These are phyloP conservation scores for Corythornis vintsioides DNA, from an alignment of 2,113 vertebrate genomes.

Conservation along the genomic window DNA sequence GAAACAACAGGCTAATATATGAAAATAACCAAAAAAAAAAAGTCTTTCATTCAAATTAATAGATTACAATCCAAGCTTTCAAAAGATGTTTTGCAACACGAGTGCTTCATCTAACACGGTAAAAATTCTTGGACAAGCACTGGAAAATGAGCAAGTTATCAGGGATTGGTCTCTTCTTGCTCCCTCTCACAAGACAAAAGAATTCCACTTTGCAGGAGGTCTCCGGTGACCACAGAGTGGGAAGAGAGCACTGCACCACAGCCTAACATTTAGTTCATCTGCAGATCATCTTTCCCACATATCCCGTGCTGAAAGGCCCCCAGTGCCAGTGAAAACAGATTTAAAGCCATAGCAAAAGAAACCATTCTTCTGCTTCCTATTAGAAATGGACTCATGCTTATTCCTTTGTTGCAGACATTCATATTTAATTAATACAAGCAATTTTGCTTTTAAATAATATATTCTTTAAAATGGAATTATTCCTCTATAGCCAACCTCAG, in stretches of 20 bases:
- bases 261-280: not conserved
- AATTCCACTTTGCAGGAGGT: not conserved
- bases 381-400: not conserved
- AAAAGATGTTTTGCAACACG: not conserved
- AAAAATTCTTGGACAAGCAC: not conserved
- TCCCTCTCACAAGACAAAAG: not conserved
- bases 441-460: constrained; percentile 46
- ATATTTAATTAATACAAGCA: constrained; percentile 51
- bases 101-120: accelerated
- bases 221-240: not conserved
- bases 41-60: not conserved
- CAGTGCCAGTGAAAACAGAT: not conserved
- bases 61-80: not conserved
- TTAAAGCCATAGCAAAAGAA: not conserved
- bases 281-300: not conserved
- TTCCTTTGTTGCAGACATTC: not conserved
- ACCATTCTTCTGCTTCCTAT: not conserved
- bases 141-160: not conserved
- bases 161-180: not conserved
- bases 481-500: not conserved
- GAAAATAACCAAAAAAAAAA: not conserved
- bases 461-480: constrained; percentile 25
- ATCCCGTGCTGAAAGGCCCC: not conserved
- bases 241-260: not conserved
- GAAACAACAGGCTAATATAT: not conserved